Base-by-base conservation (phyloP, 2,113 vertebrate genomes). In the Toxostoma redivivum region DNA sequence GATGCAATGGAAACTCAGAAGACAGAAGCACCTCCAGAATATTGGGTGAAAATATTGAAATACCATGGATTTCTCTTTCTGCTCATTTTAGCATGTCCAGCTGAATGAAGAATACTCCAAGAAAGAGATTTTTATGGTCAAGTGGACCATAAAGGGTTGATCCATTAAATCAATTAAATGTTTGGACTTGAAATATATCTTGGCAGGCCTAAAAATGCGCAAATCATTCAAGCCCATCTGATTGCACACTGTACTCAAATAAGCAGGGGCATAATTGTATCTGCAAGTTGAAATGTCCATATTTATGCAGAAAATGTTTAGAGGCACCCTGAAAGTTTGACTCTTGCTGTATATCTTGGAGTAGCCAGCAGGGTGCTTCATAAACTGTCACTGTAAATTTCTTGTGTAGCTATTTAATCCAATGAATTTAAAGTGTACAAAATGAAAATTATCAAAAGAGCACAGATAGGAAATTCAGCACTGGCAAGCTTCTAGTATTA, bases 261-360 rank as follows among this genome's bases (percentile, higher is more conserved):
- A 84, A 86, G 61, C 61, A 61, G 38, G 70, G 77, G 19, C 61
- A 48, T 30, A 88, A 61, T 37, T 62, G 7, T 57, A 79, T 86
- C 70, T 87, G 47, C 88, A 78, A 77, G 37, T 9, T 38, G 28
- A 81, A 79, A 85, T 81, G n/a, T 57, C 53, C 23, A 1, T 95
- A 88, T 92, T 92, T 86, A 90, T 95, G 88, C 47, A 73, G 47
- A 72, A 92, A 37, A 86, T 56, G 7, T 88, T 83, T 71, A 86
- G 85, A 92, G 44, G 85, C 81, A 86, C 60, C 87, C 92, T 71
- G 54, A 40, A 94, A 91, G 50, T 97, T 93, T 94, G 81, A 92
- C 90, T 91, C 88, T 90, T 91, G 64, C 47, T 96, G 92, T 96
- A 95, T 96, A 94, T 96, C 90, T 94, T 96, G 93, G 92, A 96